A percentile compares a stretch with the other conserved stretches of the same genome.
These are phyloP conservation scores for Pseudomugil tenellus DNA, from an alignment of 2,797 vertebrate genomes.

Conservation along the genomic window DNA sequence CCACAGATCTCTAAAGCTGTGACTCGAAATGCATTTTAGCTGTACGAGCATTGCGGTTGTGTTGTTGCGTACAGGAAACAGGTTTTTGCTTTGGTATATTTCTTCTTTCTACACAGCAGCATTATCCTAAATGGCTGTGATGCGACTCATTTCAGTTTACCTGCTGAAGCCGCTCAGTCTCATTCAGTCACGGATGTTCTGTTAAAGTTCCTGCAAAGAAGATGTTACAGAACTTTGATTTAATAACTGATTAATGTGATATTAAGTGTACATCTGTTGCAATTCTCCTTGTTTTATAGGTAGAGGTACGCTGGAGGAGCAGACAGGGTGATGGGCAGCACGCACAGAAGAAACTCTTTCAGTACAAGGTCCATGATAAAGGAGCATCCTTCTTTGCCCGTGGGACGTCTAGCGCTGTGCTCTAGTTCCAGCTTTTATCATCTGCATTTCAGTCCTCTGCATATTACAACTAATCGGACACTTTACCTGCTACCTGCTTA, in stretches of 20 bases:
- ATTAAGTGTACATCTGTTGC: neutral
- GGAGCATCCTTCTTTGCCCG: constrained; percentile 90
- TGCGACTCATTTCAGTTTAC: neutral
- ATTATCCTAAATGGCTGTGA: neutral
- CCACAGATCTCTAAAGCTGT: no score
- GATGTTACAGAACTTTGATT: neutral
- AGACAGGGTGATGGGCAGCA: constrained; percentile 41
- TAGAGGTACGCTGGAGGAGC: constrained; percentile 86
- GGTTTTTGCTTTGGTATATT: neutral
- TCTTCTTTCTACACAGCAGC: neutral
- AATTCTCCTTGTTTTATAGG: constrained; percentile 71
- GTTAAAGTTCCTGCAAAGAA: neutral
- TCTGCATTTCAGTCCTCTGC: neutral
- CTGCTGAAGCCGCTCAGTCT: neutral
- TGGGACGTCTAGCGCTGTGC: constrained; percentile 90
- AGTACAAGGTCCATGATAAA: constrained; percentile 95
- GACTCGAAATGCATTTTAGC: no score
- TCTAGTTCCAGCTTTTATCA: constrained; percentile 73
- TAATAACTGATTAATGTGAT: neutral
- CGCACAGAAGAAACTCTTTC: constrained; percentile 81
- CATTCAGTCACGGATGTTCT: neutral
- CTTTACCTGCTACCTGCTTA: neutral
- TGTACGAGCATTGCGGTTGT: no score
- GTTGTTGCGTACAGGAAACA: no score
- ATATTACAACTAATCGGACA: neutral